phyloP scores from a whole-genome alignment of 2,888 invertebrate genomes.

The Polydesmus complanatus region DNA sequence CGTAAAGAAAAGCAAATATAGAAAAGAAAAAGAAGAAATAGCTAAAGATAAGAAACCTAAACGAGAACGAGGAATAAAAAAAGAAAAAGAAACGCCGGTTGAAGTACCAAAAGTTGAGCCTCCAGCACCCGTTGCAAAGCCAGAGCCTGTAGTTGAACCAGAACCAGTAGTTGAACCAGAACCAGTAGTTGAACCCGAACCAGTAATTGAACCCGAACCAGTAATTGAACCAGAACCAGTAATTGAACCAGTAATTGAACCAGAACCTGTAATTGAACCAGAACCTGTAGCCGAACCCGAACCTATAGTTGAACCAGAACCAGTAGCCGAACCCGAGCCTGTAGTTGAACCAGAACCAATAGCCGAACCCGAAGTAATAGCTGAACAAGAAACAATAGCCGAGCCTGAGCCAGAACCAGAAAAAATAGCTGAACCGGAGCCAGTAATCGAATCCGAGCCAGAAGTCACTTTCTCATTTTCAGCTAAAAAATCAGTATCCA shows the following conservation, averaged over 20 bases:
- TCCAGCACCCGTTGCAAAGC: constrained; percentile 2
- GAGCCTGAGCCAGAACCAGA: not conserved
- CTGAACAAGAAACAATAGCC: not conserved
- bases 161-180: not conserved
- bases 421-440: not conserved
- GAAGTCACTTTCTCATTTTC: too few species aligned
- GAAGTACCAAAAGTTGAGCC: not conserved
- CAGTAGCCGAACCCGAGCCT: not conserved
- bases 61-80: not conserved
- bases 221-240: not conserved
- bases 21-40: not conserved
- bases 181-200: not conserved
- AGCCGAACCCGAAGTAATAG: not conserved
- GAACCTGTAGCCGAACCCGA: not conserved
- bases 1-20: not conserved
- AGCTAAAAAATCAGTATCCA: too few species aligned
- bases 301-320: not conserved
- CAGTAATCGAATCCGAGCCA: too few species aligned
- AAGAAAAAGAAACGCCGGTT: not conserved
- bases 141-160: not conserved
- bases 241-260: not conserved
- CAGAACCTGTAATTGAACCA: not conserved
- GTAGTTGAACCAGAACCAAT: not conserved
- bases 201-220: not conserved
- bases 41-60: not conserved